Conservation (phyloP, 2,797 vertebrate species). For the Malacoctenus gilli region DNA sequence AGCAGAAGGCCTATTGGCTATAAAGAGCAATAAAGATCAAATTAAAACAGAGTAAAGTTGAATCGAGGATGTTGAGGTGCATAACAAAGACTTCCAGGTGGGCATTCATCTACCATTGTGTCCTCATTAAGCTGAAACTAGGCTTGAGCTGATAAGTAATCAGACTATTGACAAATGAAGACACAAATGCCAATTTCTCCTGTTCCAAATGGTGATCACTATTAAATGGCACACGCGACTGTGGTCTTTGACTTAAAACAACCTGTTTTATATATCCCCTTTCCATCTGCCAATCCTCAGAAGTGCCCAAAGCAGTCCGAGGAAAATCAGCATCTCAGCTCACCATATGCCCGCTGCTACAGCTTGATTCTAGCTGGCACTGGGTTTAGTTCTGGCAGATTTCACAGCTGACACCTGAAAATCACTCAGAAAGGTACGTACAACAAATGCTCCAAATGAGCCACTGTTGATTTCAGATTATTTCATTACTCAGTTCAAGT, state of each 20-base stretch:
- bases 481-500: too few relatives aligned
- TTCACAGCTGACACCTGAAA: not conserved
- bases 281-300: not conserved
- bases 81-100: not conserved
- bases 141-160: not conserved
- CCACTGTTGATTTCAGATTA: not conserved
- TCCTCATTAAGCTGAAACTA: slow-evolving; percentile 3
- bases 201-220: not conserved
- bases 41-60: not conserved
- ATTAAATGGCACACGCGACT: not conserved
- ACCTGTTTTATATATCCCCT: not conserved
- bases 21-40: not conserved
- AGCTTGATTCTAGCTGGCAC: not conserved
- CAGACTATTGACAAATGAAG: slow-evolving; percentile 5
- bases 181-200: not conserved
- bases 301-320: not conserved
- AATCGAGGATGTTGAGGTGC: not conserved
- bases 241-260: not conserved
- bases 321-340: not conserved
- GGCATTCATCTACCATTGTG: not conserved
- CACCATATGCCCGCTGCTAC: not conserved
- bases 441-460: not conserved
- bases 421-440: not conserved
- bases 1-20: not conserved
- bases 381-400: not conserved